phyloP scores from a whole-genome alignment of 64 coral and sea anemone genomes.

The Stichodactyla mertensii region DNA sequence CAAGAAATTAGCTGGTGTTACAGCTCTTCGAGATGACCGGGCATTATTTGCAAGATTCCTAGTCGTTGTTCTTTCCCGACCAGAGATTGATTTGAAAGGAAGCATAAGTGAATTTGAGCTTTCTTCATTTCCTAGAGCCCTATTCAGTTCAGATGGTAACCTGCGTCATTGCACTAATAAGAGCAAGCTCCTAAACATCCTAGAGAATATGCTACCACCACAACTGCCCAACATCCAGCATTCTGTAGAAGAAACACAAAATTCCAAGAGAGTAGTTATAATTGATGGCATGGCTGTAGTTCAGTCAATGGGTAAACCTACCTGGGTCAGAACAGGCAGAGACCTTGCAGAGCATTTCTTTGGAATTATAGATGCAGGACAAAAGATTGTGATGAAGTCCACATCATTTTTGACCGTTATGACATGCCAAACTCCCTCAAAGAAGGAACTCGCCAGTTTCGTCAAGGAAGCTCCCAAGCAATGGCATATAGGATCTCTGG shows the following conservation, averaged over 20 bases:
- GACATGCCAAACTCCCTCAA: slow-evolving; percentile 32
- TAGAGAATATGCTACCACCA: slow-evolving; percentile 20
- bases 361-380: slow-evolving; percentile 23
- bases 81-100: slow-evolving; percentile 39
- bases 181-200: slow-evolving; percentile 32
- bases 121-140: slow-evolving; percentile 14
- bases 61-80: slow-evolving; percentile 41
- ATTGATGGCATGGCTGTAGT: slow-evolving; percentile 44
- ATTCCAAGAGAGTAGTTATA: slow-evolving; percentile 8
- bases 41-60: slow-evolving; percentile 43
- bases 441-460: slow-evolving; percentile 25
- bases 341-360: slow-evolving; percentile 29
- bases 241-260: background rate
- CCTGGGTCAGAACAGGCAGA: slow-evolving; percentile 14
- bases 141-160: slow-evolving; percentile 41
- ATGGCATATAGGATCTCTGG: slow-evolving; percentile 13
- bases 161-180: slow-evolving; percentile 21
- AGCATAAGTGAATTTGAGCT: slow-evolving; percentile 51
- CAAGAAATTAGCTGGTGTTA: slow-evolving; percentile 8
- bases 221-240: background rate
- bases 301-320: slow-evolving; percentile 48
- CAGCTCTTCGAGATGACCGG: slow-evolving; percentile 39
- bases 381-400: slow-evolving; percentile 14
- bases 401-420: slow-evolving; percentile 44
- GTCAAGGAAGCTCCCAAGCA: slow-evolving; percentile 2